These are phyloP conservation scores for Phalera bucephala DNA, from an alignment of 2,888 invertebrate species.

Conservation along the genomic window DNA sequence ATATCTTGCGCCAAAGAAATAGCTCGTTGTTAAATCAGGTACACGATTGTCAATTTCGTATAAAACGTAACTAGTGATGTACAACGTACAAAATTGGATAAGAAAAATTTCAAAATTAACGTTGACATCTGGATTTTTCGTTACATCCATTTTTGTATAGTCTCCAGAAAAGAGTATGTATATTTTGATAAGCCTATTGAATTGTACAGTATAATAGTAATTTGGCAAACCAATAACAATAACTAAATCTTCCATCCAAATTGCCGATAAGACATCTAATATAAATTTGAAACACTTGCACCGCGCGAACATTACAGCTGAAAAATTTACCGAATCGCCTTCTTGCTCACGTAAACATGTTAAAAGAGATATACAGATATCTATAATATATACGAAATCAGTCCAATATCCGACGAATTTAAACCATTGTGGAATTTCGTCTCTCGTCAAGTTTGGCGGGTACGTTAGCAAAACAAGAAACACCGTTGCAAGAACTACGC, in stretches of 20 bases:
- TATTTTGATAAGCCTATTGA: slow-evolving; percentile 45
- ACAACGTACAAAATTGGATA: slow-evolving; percentile 35
- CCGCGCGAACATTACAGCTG: slow-evolving; percentile 53
- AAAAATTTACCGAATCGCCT: slow-evolving; percentile 38
- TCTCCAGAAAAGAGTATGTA: slow-evolving; percentile 40
- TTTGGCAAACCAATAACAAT: slow-evolving; percentile 37
- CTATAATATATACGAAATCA: slow-evolving; percentile 50
- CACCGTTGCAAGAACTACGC: slow-evolving; percentile 48
- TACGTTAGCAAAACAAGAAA: slow-evolving; percentile 48
- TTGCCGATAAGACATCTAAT: slow-evolving; percentile 51
- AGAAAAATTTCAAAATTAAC: slow-evolving; percentile 38
- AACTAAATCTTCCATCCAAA: slow-evolving; percentile 52
- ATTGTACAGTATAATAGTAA: slow-evolving; percentile 28
- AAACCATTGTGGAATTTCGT: slow-evolving; percentile 42
- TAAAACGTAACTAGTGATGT: slow-evolving; percentile 41
- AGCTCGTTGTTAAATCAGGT: slow-evolving; percentile 29
- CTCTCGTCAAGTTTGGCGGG: slow-evolving; percentile 48
- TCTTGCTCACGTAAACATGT: slow-evolving; percentile 48
- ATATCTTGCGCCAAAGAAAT: slow-evolving; percentile 46
- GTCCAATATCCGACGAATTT: slow-evolving; percentile 47
- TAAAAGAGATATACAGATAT: slow-evolving; percentile 56
- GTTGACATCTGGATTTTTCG: slow-evolving; percentile 36
- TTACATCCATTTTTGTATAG: slow-evolving; percentile 37
- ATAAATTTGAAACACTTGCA: slow-evolving; percentile 53
- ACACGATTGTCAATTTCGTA: slow-evolving; percentile 29